These are phyloP conservation scores for Crotalus horridus DNA, from an alignment of 2,113 vertebrate genomes.

Conservation along the genomic window DNA sequence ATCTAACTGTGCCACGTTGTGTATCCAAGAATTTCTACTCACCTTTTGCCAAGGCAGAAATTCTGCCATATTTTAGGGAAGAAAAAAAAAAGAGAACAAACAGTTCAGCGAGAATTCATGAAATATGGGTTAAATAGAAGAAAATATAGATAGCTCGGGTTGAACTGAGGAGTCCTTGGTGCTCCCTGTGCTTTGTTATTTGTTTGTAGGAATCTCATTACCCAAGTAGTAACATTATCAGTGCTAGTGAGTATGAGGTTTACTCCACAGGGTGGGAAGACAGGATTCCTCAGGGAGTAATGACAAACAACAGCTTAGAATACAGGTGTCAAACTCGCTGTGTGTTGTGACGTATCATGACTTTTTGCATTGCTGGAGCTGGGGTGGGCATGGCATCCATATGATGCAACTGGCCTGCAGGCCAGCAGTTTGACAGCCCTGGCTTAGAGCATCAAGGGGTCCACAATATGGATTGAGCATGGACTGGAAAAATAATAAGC, in stretches of 20 bases:
- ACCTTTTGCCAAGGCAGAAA: not conserved
- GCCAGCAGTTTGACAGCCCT: no score
- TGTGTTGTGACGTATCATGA: no score
- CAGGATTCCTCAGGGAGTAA: not conserved
- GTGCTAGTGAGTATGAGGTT: not conserved
- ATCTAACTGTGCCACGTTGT: not conserved
- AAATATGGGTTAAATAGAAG: not conserved
- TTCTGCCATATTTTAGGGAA: not conserved
- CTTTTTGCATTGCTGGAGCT: no score
- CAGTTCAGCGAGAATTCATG: not conserved
- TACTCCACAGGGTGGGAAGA: not conserved
- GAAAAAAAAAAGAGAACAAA: not conserved
- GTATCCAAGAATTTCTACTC: not conserved
- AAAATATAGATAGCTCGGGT: not conserved
- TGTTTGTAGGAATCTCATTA: not conserved
- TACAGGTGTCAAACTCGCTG: no score
- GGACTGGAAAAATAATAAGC: not conserved
- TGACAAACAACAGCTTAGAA: not conserved
- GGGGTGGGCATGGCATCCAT: no score
- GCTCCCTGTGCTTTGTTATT: not conserved
- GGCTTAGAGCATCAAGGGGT: not conserved
- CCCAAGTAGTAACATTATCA: not conserved
- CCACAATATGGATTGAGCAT: not conserved
- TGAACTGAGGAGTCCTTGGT: not conserved
- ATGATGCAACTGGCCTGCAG: no score